Base-by-base conservation (phyloP, 2,113 vertebrate species). In the Microtus pennsylvanicus region DNA sequence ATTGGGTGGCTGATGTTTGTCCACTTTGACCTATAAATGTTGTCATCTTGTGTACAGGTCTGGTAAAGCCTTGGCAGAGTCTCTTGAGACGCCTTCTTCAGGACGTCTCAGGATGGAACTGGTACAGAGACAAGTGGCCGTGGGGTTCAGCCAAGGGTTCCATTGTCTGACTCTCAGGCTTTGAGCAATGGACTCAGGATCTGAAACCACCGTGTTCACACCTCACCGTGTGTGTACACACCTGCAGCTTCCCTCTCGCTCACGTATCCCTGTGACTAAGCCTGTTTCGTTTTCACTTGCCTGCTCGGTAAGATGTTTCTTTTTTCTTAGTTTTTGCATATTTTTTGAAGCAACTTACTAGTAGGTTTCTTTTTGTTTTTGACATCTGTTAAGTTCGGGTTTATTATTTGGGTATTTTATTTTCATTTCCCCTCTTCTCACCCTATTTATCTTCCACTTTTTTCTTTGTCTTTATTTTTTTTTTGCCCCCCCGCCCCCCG, bases 181-280 rank as follows among this genome's bases (percentile, higher is more conserved):
- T 89, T 35, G 61, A 69, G 74, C 55, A 63, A 52, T 45, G 61
- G 38, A 35, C 55, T 86, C 61, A 47, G 91, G 58, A 78, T 50
- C 88, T 55, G 81, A 95, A 77, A 83, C n/a, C 76, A 45, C 35
- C 81, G 50, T 55, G 58, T 88, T 33, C 55, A 85, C 77, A 90
- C 76, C 55, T 92, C 76, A 45, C 35, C 81, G 70, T 47, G 55
- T 88, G 50, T 50, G 50, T 50, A 50, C 55, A 85, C 72, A 88
- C 72, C 69, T 92, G 35, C 63, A n/a, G 0, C 38, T 77, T 86
- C 69, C 52, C 72, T 91, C 19, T 24, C 13, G 61, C 87, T 21
- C 13, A 5, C 30, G 80, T 45, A 47, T 69, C 61, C 92, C 50
- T 14, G 42, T 61, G 88, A 89, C 30, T 10, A 47, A 80, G 72